A percentile compares a stretch with the other conserved stretches of the same genome.
These are phyloP conservation scores for Drosophila atripex DNA, from an alignment of 2,888 invertebrate genomes.

Conservation along the genomic window DNA sequence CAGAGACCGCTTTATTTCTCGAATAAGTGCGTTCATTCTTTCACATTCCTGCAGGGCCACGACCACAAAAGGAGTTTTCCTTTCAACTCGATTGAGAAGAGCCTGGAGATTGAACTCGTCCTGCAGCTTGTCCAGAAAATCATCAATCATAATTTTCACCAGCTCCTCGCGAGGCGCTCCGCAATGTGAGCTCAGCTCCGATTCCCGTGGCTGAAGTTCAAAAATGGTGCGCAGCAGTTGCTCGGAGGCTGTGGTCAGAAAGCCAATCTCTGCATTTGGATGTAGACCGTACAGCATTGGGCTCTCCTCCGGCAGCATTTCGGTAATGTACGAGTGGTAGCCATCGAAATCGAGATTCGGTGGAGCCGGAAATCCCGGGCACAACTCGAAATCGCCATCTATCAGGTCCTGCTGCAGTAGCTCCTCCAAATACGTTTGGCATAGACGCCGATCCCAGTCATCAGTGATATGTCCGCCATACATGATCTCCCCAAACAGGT, in stretches of 20 bases:
- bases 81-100: constrained; percentile 93
- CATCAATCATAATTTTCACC: constrained; percentile 90
- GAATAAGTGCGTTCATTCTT: constrained; percentile 94
- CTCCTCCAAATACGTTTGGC: constrained; percentile 93
- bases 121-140: constrained; percentile 94
- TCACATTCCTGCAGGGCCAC: constrained; percentile 97
- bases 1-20: constrained; percentile 92
- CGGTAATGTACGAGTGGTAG: constrained; percentile 95
- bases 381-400: constrained; percentile 93
- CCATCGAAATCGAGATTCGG: constrained; percentile 94
- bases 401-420: constrained; percentile 94
- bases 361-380: constrained; percentile 93
- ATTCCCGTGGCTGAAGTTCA: constrained; percentile 95
- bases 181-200: constrained; percentile 82
- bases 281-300: constrained; percentile 96
- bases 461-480: constrained; percentile 99
- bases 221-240: constrained; percentile 92
- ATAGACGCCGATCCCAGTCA: constrained; percentile 96
- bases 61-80: constrained; percentile 95
- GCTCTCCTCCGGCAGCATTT: constrained; percentile 93
- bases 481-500: constrained; percentile 98
- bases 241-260: constrained; percentile 93
- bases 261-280: constrained; percentile 97
- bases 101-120: constrained; percentile 95
- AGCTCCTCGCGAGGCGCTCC: constrained; percentile 93